These are phyloP conservation scores for Stramonita haemastoma DNA, from an alignment of 2,888 invertebrate species.

Conservation along the genomic window DNA sequence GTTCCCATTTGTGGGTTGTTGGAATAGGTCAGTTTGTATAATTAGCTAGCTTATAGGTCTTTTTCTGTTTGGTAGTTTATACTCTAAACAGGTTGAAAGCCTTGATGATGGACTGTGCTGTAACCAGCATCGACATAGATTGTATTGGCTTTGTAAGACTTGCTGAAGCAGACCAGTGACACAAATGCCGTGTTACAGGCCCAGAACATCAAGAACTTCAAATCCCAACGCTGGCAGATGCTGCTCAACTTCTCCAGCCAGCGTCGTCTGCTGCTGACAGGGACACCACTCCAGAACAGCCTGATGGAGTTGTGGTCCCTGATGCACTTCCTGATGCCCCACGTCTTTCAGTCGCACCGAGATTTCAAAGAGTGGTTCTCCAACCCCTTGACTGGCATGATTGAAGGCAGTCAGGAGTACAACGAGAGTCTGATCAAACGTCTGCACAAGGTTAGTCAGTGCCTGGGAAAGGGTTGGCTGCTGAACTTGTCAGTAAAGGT, in stretches of 20 bases:
- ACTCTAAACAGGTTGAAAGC: too few species aligned
- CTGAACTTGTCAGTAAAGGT: too few species aligned
- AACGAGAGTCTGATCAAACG: conserved; percentile 92
- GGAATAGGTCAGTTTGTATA: too few species aligned
- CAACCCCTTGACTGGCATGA: conserved; percentile 96
- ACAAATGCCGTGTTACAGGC: conserved; percentile 81
- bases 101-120: too few species aligned
- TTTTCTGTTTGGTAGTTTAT: too few species aligned
- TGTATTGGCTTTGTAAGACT: too few species aligned
- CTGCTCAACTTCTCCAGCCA: conserved; percentile 97
- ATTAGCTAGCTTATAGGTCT: too few species aligned
- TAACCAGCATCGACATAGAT: too few species aligned
- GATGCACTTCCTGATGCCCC: conserved; percentile 98
- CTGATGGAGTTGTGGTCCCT: conserved; percentile 98
- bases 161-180: not conserved
- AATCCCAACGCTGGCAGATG: conserved; percentile 98
- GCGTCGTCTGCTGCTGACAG: conserved; percentile 87
- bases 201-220: conserved; percentile 99
- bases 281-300: conserved; percentile 98
- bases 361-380: conserved; percentile 98
- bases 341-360: conserved; percentile 87
- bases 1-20: too few species aligned
- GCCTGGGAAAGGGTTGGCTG: too few species aligned
- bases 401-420: conserved; percentile 93
- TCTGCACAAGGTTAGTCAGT: conserved; percentile 87